Evolutionary conservation across 2,888 invertebrate species (phyloP), one percentile per base, ranked within the genome.

Genomic region (Opisthograptis luteolata): DNA sequence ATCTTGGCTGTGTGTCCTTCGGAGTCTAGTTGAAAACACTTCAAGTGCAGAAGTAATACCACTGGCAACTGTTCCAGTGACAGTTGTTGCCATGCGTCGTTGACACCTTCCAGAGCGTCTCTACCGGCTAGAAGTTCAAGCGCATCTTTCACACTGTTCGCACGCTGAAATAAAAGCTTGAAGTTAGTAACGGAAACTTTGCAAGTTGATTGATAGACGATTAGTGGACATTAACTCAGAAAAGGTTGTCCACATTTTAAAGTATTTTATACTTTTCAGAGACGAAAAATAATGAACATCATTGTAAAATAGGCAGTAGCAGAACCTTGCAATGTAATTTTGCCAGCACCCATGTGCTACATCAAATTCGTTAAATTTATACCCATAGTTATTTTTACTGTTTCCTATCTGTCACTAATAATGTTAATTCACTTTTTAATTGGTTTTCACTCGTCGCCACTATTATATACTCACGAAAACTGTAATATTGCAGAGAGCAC

Each of bases 1-100:
- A 98, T 96, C 87, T 99, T 99, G 59, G 96, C 96, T 42, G 97
- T 96, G 79, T 96, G 96, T 10, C 97, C 97, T 58, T 97, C 96
- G 2, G 93, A 91, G 71, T 96, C 95, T 65, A 97, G 95, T 78
- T 98, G 96, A 88, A 99, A 98, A 89, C 97, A 96, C 85, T 99
- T 99, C 49, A 99, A 92, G 81, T 99, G 98, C 61, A 99, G 89
- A 64, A 99, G 93, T 32, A 99, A 91, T 1, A 98, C 96, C 3
- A 96, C 94, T 0, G 98, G 99, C 55, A 98, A 84, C 76, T 97
- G 96, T 70, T 98, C 98, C 13, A 99, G 82, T 7, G 96, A 95
- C 45, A 96, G 93, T 81, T 97, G 97, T 73, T 97, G 96, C 94
- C 96, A 97, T 0, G 98, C 97, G 64, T 97, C 95, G 0, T 95